Percentiles rank a stretch among this genome's conserved stretches.
phyloP scores from a whole-genome alignment of 2,113 vertebrate species.

The Ageneiosus marmoratus region DNA sequence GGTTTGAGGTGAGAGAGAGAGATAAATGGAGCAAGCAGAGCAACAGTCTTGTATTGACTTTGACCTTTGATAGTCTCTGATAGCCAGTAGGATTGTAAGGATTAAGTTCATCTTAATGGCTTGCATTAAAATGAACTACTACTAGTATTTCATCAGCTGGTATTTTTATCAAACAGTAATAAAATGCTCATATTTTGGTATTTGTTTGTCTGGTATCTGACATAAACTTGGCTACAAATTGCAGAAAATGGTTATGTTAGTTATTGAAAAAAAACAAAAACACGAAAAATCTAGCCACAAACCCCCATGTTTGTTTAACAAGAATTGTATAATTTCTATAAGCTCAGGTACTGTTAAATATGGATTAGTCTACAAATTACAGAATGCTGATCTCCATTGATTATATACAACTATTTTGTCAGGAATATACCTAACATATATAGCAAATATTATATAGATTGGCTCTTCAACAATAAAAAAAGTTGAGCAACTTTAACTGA shows the following conservation, averaged over 20 bases:
- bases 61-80: constrained; percentile 25
- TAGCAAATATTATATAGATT: neutral
- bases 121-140: neutral
- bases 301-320: too few species aligned
- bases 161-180: neutral
- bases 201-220: neutral
- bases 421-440: neutral
- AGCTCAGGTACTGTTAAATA: neutral
- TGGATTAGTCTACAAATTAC: neutral
- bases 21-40: constrained; percentile 11
- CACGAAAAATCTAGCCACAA: too few species aligned
- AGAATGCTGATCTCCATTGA: neutral
- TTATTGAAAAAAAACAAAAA: neutral
- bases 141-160: neutral
- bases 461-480: neutral
- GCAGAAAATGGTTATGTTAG: neutral
- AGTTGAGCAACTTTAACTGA: neutral
- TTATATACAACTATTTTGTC: neutral
- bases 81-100: neutral
- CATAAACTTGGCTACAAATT: neutral
- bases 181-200: neutral
- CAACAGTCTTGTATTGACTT: constrained; percentile 25
- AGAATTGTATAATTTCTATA: too few species aligned
- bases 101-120: too few species aligned
- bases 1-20: neutral